phyloP scores from a whole-genome alignment of 2,888 invertebrate species.

The Oeneis ivallda region DNA sequence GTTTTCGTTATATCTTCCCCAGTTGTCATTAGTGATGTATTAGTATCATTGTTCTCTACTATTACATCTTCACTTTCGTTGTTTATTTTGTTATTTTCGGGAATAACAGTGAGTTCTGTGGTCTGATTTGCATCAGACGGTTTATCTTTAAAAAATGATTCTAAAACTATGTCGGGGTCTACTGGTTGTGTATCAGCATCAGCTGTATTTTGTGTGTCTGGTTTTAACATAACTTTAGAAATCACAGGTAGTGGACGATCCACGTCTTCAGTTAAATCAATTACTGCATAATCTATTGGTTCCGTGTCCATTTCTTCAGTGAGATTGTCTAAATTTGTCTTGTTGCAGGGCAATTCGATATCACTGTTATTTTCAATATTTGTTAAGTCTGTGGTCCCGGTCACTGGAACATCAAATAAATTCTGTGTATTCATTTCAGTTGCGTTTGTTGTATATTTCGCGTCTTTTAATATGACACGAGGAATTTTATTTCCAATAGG shows the following conservation, averaged over 20 bases:
- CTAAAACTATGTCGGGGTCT: constrained; percentile 41
- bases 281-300: constrained; percentile 48
- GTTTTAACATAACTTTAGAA: constrained; percentile 48
- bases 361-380: constrained; percentile 55
- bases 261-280: constrained; percentile 49
- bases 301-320: constrained; percentile 69
- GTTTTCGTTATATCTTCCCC: constrained; percentile 46
- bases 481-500: constrained; percentile 46
- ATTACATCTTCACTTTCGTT: constrained; percentile 18
- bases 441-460: constrained; percentile 24
- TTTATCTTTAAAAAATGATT: constrained; percentile 9
- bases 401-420: constrained; percentile 24
- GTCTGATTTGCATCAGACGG: neutral
- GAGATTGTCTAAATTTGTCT: constrained; percentile 51
- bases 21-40: constrained; percentile 30
- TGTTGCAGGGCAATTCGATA: constrained; percentile 60
- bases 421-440: constrained; percentile 34
- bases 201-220: constrained; percentile 44
- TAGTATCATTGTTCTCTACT: constrained; percentile 31
- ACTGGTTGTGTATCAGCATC: constrained; percentile 65
- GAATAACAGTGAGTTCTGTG: neutral
- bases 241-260: constrained; percentile 44
- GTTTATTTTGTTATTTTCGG: neutral
- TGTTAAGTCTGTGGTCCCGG: constrained; percentile 25
- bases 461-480: constrained; percentile 46